Percentiles rank a stretch among this genome's conserved stretches.
Evolutionary conservation across 2,888 invertebrate species (phyloP).

Genomic region (Cataglyphis altisquamis): DNA sequence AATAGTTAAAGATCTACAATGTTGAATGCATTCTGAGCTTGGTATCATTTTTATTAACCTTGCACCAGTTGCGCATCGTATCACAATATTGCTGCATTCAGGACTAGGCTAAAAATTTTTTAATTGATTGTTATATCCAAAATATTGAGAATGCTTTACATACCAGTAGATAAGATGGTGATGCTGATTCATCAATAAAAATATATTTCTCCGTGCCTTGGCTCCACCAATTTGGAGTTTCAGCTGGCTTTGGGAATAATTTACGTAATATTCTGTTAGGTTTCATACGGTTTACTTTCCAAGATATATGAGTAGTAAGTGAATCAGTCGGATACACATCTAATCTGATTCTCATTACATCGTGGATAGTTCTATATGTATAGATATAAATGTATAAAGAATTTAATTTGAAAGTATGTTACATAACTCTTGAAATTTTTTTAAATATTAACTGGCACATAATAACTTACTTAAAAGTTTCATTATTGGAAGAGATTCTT

Average conservation of each 20-base stretch:
- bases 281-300: conserved; percentile 93
- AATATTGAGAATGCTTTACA: conserved; percentile 41
- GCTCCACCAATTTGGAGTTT: conserved; percentile 90
- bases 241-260: conserved; percentile 91
- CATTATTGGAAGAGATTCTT: conserved; percentile 86
- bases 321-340: conserved; percentile 75
- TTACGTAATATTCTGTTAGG: conserved; percentile 91
- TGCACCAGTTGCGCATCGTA: conserved; percentile 91
- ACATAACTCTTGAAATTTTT: neutral
- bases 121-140: neutral
- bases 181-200: conserved; percentile 91
- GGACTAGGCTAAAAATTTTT: conserved; percentile 89
- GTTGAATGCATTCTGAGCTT: conserved; percentile 91
- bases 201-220: conserved; percentile 93
- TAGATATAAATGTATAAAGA: conserved; percentile 23
- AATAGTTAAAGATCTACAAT: conserved; percentile 91
- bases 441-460: neutral
- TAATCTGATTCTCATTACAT: conserved; percentile 76
- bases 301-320: conserved; percentile 85
- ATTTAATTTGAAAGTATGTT: neutral
- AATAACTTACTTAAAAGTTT: conserved; percentile 74
- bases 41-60: conserved; percentile 92
- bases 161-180: conserved; percentile 89
- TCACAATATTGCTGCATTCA: conserved; percentile 93
- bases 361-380: conserved; percentile 73